Evolutionary conservation across 2,113 vertebrate genomes (phyloP), one percentile per base, ranked within the genome.

Genomic region (Suncus etruscus): DNA sequence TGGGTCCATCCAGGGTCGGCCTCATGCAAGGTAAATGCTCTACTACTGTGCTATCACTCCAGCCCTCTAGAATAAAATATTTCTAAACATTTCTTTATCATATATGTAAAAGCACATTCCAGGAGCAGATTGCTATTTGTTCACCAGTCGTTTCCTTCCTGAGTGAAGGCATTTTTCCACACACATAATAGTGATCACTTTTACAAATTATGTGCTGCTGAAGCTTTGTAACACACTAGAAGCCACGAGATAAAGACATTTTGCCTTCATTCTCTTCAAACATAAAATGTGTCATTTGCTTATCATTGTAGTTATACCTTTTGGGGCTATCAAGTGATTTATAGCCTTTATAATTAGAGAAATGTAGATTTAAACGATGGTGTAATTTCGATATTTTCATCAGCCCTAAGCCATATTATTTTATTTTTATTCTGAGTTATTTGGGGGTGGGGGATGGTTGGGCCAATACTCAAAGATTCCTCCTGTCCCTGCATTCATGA

Each of bases 381-480:
- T 92, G n/a, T 80, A n/a, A 68, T 66, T 84, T 78, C 25, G 25
- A 29, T 86, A 69, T 92, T 91, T 83, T 78, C 45, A 69, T 77
- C 63, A 11, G 3, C 77, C 54, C 92, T 48, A 50, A 73, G 88
- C 18, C 83, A 18, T 29, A 76, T 83, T 11, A 29, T 76, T 87
- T 84, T 76, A 65, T 47, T 83, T 47, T 94, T 72, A 69, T 70
- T 82, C 58, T 83, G 70, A 58, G 78, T 78, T 24, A 61, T 6
- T 39, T 39, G 39, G 39, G 39, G 39, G 5, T 5, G 39, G 39
- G 39, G 39, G 39, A 39, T 39, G 39, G 39, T 39, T 39, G 39
- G 39, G 39, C 5, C 39, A 39, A 39, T 39, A 39, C 39, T 39
- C 39, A 39, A 39, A 39, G 39, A 39, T 39, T 39, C 3, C 39